A percentile compares a stretch with the other conserved stretches of the same genome.
Conservation (phyloP, 1,140 invertebrate genomes). For the Temnothorax nylanderi region DNA sequence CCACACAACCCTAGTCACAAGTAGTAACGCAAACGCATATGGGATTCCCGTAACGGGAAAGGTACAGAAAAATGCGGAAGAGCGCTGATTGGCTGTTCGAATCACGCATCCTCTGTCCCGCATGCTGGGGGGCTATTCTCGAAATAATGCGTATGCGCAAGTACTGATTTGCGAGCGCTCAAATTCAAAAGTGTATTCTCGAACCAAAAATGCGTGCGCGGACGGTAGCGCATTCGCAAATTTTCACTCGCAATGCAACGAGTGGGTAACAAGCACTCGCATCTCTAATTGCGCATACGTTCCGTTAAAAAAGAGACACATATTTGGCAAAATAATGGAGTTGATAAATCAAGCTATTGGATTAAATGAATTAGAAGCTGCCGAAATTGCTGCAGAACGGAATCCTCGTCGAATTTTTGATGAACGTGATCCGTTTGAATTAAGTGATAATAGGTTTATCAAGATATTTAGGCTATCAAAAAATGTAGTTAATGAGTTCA, state of each 20-base stretch:
- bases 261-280: not conserved
- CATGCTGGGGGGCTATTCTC: too few species aligned
- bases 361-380: not conserved
- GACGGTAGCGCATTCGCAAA: not conserved
- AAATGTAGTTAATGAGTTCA: not conserved
- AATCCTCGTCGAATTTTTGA: not conserved
- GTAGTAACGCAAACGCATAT: too few species aligned
- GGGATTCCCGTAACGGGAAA: too few species aligned
- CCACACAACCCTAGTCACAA: too few species aligned
- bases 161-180: slow-evolving; percentile 5
- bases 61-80: too few species aligned
- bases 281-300: not conserved
- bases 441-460: not conserved
- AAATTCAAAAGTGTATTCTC: not conserved
- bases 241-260: not conserved
- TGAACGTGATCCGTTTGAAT: not conserved
- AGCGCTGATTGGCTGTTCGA: too few species aligned
- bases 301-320: not conserved
- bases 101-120: too few species aligned
- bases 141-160: not conserved
- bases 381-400: not conserved
- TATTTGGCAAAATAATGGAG: not conserved
- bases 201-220: not conserved
- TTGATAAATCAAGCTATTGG: not conserved
- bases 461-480: not conserved